phyloP scores from a whole-genome alignment of 2,888 invertebrate species.

The Pediacus dermestoides region DNA sequence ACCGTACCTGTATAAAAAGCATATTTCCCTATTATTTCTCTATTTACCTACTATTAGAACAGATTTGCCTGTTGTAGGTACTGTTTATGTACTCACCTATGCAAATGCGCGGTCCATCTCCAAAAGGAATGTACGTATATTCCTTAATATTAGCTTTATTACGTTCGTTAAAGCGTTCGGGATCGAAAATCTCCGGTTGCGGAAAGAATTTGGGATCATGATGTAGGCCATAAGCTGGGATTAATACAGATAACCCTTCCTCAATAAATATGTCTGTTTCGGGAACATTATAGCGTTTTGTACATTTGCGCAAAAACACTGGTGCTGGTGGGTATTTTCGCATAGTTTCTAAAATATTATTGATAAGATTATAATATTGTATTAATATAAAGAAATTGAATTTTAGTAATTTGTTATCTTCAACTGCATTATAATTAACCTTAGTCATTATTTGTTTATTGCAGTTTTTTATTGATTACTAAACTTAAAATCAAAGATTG shows the following conservation, averaged over 20 bases:
- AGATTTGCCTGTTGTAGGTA: conserved; percentile 1
- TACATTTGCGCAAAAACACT: conserved; percentile 53
- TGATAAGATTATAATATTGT: no score
- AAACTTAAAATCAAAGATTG: neutral
- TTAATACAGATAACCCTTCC: conserved; percentile 53
- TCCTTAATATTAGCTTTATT: conserved; percentile 49
- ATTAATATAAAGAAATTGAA: no score
- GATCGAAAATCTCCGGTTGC: conserved; percentile 56
- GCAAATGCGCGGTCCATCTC: conserved; percentile 56
- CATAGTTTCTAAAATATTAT: conserved; percentile 52
- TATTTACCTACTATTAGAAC: no score
- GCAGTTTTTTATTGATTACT: no score
- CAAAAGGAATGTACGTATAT: conserved; percentile 55
- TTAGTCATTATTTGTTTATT: no score
- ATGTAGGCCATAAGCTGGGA: conserved; percentile 58
- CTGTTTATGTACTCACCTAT: conserved; percentile 50
- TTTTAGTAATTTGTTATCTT: no score
- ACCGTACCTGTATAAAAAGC: no score
- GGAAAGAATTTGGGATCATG: conserved; percentile 57
- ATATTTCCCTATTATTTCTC: no score
- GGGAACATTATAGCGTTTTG: conserved; percentile 52
- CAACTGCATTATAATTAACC: no score
- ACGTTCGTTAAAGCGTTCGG: conserved; percentile 55
- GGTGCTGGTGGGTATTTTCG: conserved; percentile 59
- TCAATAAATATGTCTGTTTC: conserved; percentile 51